A percentile compares a stretch with the other conserved stretches of the same genome.
Conservation (phyloP, 2,888 invertebrate species). For the Mesorhabditis belari region DNA sequence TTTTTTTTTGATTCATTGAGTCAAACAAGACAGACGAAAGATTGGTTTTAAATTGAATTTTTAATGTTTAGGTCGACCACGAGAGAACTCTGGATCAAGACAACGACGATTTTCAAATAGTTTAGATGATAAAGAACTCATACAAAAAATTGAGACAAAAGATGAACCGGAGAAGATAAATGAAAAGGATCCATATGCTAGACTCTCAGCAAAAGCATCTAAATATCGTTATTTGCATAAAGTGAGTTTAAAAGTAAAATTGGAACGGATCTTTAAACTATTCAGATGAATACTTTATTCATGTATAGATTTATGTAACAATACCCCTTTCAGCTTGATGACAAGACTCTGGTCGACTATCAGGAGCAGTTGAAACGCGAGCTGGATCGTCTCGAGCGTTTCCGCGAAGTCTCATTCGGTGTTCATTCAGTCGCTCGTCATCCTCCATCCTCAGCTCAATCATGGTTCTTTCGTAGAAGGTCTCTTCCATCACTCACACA, state of each 20-base stretch:
- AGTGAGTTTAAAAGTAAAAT: too few species aligned
- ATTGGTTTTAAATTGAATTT: neutral
- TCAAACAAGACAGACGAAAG: neutral
- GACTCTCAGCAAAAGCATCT: constrained; percentile 45
- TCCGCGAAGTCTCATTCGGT: constrained; percentile 45
- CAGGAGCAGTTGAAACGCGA: constrained; percentile 43
- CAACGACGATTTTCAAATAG: constrained; percentile 38
- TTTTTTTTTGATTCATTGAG: neutral
- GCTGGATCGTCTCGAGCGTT: constrained; percentile 45
- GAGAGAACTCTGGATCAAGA: constrained; percentile 13
- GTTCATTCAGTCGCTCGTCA: constrained; percentile 49
- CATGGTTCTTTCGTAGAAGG: constrained; percentile 51
- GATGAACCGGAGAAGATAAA: constrained; percentile 15
- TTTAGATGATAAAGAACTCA: constrained; percentile 40
- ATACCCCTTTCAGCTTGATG: constrained; percentile 46
- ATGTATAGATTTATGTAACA: too few species aligned
- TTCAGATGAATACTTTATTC: too few species aligned
- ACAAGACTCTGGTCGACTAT: constrained; percentile 44
- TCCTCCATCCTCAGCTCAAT: constrained; percentile 34
- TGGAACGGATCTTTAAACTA: too few species aligned
- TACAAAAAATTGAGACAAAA: constrained; percentile 34
- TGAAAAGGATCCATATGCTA: constrained; percentile 21
- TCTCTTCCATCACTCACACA: constrained; percentile 41
- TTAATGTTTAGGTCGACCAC: constrained; percentile 14
- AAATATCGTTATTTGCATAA: constrained; percentile 48